Base-by-base conservation (phyloP, 2,113 vertebrate genomes). In the Labeo catla region DNA sequence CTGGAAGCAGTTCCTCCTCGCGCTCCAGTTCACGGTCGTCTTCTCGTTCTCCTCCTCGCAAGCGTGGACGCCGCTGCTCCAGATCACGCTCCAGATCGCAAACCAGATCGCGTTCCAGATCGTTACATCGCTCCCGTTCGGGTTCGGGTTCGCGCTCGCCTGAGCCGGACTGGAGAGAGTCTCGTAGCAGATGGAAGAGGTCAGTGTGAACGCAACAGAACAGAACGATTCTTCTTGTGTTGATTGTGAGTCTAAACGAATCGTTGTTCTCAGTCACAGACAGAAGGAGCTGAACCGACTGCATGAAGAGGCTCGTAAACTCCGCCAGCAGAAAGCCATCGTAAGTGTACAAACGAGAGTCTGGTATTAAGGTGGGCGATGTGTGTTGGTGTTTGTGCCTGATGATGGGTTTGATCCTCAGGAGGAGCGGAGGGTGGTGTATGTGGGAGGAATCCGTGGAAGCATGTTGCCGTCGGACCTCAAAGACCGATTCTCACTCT, bases 361-460 rank as follows among this genome's bases (percentile, higher is more conserved):
- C 43, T n/a, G 16, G 4, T 21, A 3, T 76, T 10, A 28, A 0
- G 13, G 11, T 10, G 3, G 16, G 16, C 4, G 3, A 12, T 52
- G 12, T 52, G 50, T 52, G 50, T 52, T 28, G 34, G 10, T 52
- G 23, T 52, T 0, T 9, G 13, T 50, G n/a, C 3, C 43, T 81
- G 49, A 77, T 16, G 57, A n/a, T 21, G 34, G 6, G 61, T 52
- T 4, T 73, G 16, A 21, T 43, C 50, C 52, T 45, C 83, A 99
- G 98, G 98, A 99, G 91, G 97, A 99, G 86, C 96, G 98, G 2
- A 94, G 98, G 50, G 96, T 99, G 47, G 98, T 99, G 87, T 99
- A 98, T 36, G 95, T 99, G 5, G 98, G 98, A 59, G 96, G 96
- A 90, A 97, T 99, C 85, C 95, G 95, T 81, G 95, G 94, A 83